Conservation (phyloP, 2,113 vertebrate genomes). For the Daphoenositta chrysoptera region DNA sequence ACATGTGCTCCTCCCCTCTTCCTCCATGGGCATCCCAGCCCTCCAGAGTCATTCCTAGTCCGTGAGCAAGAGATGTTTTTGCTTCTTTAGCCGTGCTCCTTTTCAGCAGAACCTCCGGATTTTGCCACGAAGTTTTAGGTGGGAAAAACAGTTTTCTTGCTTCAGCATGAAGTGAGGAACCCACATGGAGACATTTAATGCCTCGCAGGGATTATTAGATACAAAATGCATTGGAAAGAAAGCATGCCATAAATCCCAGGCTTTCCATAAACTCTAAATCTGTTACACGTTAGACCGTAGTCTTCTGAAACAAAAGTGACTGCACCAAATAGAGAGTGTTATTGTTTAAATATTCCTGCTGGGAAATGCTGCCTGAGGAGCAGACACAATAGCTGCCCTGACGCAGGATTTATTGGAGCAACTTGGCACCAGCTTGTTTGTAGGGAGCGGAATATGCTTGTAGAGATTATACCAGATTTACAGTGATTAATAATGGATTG, state of each 20-base stretch:
- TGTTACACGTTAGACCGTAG: neutral
- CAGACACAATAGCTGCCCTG: slow-evolving; percentile 43
- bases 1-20: fast-evolving
- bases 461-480: slow-evolving; percentile 72
- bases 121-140: neutral
- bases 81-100: neutral
- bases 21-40: neutral
- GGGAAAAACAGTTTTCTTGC: neutral
- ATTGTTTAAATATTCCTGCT: slow-evolving; percentile 69
- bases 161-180: neutral
- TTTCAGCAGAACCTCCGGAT: neutral
- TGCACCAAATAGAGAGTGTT: slow-evolving; percentile 21
- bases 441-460: slow-evolving; percentile 63
- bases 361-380: slow-evolving; percentile 44
- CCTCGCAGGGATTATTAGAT: neutral
- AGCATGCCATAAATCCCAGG: neutral
- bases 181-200: neutral
- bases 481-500: slow-evolving; percentile 66
- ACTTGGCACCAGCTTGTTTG: slow-evolving; percentile 55
- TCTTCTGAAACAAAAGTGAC: slow-evolving; percentile 58
- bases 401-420: slow-evolving; percentile 52
- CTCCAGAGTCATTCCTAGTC: neutral
- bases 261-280: slow-evolving; percentile 31
- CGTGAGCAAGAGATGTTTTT: fast-evolving
- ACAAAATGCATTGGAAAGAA: neutral